phyloP scores from a whole-genome alignment of 2,797 vertebrate genomes.

The Notolabrus celidotus region DNA sequence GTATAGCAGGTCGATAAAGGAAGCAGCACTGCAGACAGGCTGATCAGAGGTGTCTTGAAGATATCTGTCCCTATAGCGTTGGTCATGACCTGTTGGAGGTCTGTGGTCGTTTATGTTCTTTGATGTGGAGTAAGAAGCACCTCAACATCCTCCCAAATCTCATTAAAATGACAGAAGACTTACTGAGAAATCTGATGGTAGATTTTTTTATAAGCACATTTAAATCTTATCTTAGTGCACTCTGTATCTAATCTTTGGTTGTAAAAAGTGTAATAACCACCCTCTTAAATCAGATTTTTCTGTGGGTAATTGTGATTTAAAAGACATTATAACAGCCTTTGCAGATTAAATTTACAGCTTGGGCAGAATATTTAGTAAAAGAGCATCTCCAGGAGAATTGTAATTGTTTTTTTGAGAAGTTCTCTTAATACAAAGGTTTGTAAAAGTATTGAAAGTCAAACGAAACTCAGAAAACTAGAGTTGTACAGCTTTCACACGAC shows the following conservation, averaged over 20 bases:
- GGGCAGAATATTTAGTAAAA: not conserved
- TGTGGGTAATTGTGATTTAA: conserved; percentile 7
- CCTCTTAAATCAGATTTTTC: conserved; percentile 19
- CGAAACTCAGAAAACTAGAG: conserved; percentile 11
- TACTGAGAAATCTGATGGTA: not conserved
- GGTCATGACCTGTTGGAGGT: conserved; percentile 48
- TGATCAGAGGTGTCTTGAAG: conserved; percentile 60
- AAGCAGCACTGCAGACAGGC: conserved; percentile 45
- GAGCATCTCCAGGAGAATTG: not conserved
- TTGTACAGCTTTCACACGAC: conserved; percentile 28
- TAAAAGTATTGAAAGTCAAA: conserved; percentile 26
- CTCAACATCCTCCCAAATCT: conserved; percentile 32
- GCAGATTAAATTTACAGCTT: not conserved
- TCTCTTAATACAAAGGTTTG: not conserved
- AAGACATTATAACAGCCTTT: conserved; percentile 1
- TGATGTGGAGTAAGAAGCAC: conserved; percentile 56
- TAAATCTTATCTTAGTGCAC: conserved; percentile 30
- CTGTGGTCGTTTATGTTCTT: conserved; percentile 50
- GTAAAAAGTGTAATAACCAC: conserved; percentile 20
- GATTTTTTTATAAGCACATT: not conserved
- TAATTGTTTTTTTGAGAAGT: not conserved
- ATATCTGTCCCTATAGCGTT: conserved; percentile 42
- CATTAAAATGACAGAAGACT: conserved; percentile 18
- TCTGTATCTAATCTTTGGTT: conserved; percentile 39
- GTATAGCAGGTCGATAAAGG: conserved; percentile 61